Base-by-base conservation (phyloP, 1,140 invertebrate genomes). In the Mamestra configurata region DNA sequence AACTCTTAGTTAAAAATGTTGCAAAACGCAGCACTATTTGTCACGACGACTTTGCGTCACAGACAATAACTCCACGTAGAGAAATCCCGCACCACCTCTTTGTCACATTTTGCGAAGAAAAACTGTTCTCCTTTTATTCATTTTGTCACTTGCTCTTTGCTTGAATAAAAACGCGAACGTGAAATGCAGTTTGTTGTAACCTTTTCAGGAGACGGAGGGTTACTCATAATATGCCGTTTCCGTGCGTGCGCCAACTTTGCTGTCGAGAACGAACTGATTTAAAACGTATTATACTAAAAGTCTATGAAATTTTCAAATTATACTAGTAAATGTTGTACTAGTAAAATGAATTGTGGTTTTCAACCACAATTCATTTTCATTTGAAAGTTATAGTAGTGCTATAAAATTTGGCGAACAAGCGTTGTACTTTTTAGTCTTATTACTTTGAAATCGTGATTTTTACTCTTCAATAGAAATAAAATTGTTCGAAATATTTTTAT, bases 91-190 rank as follows among this genome's bases (percentile, higher is more conserved):
- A 88, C 87, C 87, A 85, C 82, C 90, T 90, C 89, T 92, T 91
- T 92, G 89, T 92, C 89, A 91, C 84, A 88, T 91, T 92, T 90
- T 87, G 82, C 85, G 77, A 89, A 89, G 89, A 88, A 92, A 90
- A 90, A 90, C 84, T 86, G 86, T 84, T 86, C 86, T 80, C 82
- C 81, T 87, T 87, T 87, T 87, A 85, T 92, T 91, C 86, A 87
- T 90, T 91, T 88, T 88, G 82, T 85, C 85, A 79, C 72, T 84
- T 88, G 84, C 86, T 86, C 85, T 86, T 84, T 90, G 84, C 80
- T 82, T 82, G 76, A 73, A 82, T 79, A 18, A 53, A 77, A 77
- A 37, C 13, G 35, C 11, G 35, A 72, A 51, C 18, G n/a, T 11
- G 18, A 64, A 49, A 73, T 73, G 53, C 51, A 73, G 71, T 73